Evolutionary conservation across 1,140 invertebrate species (phyloP).

Genomic region (Odontomachus brunneus): DNA sequence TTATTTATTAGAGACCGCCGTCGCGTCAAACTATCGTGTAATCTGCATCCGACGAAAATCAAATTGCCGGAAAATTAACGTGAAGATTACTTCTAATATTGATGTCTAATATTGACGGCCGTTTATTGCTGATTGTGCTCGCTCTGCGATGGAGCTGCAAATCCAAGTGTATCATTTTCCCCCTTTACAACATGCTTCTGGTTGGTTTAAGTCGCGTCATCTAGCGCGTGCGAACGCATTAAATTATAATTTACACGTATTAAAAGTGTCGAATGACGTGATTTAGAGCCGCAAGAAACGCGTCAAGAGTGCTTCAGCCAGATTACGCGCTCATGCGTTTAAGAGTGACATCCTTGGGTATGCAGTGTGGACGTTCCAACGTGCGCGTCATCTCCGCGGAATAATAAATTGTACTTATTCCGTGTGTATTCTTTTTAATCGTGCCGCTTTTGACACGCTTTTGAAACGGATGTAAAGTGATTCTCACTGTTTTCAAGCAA

Average conservation of each 20-base stretch:
- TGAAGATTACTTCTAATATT: slow-evolving; percentile 34
- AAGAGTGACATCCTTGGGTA: no score
- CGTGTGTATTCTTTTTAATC: not conserved
- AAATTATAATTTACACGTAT: no score
- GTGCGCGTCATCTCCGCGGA: no score
- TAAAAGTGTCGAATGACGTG: no score
- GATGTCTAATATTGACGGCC: slow-evolving; percentile 42
- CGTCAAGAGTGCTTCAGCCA: no score
- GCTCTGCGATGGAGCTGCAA: not conserved
- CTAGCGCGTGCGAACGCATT: no score
- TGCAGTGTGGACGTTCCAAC: no score
- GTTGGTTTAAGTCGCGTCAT: no score
- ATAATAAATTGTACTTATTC: slow-evolving; percentile 9
- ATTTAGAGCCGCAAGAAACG: no score
- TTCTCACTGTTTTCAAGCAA: not conserved
- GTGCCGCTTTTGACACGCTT: not conserved
- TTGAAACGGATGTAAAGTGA: no score
- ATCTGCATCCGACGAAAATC: slow-evolving; percentile 24
- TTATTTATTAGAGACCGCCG: slow-evolving; percentile 1
- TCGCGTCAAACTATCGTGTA: slow-evolving; percentile 19
- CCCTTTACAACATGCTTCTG: no score
- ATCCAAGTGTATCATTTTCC: not conserved
- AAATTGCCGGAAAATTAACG: slow-evolving; percentile 38
- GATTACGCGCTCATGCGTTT: no score
- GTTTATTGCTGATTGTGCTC: slow-evolving; percentile 11